Base-by-base conservation (phyloP, 2,113 vertebrate genomes). In the Ptilorrhoa leucosticta region DNA sequence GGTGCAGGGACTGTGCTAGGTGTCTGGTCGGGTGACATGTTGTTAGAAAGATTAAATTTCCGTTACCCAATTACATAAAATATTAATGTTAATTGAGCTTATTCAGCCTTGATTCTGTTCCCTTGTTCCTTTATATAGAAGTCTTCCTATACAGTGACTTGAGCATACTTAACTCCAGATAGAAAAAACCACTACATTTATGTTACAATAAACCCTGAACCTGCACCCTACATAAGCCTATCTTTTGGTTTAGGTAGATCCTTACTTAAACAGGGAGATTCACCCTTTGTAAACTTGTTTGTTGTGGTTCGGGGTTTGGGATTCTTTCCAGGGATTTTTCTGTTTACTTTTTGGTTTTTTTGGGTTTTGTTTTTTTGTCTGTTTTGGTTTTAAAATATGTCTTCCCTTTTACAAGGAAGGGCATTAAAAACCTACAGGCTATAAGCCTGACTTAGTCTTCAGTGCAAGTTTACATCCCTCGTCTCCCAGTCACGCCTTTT, bases 41-140 rank as follows among this genome's bases (percentile, higher is more conserved):
- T 94, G 80, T 44, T 92, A 77, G 76, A 89, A 87, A 95, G 96
- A 96, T 97, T 95, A 93, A 91, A 92, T 96, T 97, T 94, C 95
- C 86, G 14, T 93, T 96, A 66, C 72, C 90, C 89, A 89, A 87
- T 84, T 93, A 89, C 91, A 96, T 97, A 73, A 97, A 97, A 95
- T 94, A 96, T 95, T 96, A 68, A 97, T 79, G 93, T 82, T 94
- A 95, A 96, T 83, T 94, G 94, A 93, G 91, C 77, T 93, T 89
- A 86, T 87, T 94, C 91, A 92, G 86, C 56, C 86, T 83, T 84
- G 83, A 96, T 93, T 93, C 89, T 77, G 30, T 47, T 83, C 64
- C 39, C 92, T 83, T 81, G 72, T 37, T 87, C 56, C 56, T 87
- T 89, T 64, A 39, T 83, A 90, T 5, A 78, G 60, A 70, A 58